Evolutionary conservation across 2,888 invertebrate species (phyloP).

Genomic region (Endomychus coccineus): DNA sequence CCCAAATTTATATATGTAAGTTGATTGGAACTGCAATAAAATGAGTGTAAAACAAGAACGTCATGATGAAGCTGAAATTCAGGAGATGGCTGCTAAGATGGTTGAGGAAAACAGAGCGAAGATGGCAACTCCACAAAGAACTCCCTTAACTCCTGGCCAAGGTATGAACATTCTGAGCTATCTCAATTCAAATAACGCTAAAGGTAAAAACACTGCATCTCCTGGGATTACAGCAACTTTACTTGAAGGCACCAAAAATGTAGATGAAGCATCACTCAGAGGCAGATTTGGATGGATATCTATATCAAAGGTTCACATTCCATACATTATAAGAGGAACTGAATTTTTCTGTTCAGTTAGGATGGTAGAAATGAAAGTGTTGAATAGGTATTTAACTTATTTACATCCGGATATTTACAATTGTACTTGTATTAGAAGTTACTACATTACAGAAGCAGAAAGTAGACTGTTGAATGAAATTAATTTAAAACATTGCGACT

Average conservation of each 20-base stretch:
- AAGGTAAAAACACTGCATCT: constrained; percentile 34
- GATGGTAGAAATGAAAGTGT: constrained; percentile 85
- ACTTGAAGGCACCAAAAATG: constrained; percentile 34
- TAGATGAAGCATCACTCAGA: constrained; percentile 68
- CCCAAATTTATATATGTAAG: neutral
- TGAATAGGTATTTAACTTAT: constrained; percentile 82
- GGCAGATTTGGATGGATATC: constrained; percentile 88
- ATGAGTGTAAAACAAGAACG: constrained; percentile 59
- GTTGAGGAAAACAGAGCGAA: constrained; percentile 54
- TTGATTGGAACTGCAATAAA: constrained; percentile 9
- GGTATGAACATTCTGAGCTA: constrained; percentile 57
- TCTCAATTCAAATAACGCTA: constrained; percentile 40
- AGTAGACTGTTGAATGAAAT: constrained; percentile 86
- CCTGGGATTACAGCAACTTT: constrained; percentile 36
- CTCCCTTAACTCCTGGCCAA: constrained; percentile 38
- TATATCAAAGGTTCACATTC: constrained; percentile 78
- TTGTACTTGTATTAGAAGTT: constrained; percentile 86
- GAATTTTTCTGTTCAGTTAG: constrained; percentile 90
- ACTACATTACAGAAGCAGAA: constrained; percentile 87
- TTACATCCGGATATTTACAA: constrained; percentile 85
- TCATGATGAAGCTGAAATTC: constrained; percentile 81
- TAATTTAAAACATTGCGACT: constrained; percentile 86
- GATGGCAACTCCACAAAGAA: constrained; percentile 43
- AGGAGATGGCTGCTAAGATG: constrained; percentile 80
- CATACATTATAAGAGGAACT: constrained; percentile 75